phyloP scores from a whole-genome alignment of 2,113 vertebrate genomes.

The Eurypyga helias region DNA sequence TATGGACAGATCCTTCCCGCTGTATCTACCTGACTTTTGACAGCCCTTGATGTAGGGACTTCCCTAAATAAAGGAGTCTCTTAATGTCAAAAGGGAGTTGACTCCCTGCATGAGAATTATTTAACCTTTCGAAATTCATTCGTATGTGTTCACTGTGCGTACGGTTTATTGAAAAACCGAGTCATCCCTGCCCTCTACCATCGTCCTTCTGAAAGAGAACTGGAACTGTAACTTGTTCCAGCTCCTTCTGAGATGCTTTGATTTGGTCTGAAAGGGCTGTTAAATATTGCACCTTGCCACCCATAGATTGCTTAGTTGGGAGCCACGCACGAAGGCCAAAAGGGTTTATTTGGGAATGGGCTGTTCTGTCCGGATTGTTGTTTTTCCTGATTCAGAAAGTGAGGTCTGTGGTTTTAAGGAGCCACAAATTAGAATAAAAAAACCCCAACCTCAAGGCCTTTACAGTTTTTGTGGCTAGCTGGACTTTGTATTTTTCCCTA shows the following conservation, averaged over 20 bases:
- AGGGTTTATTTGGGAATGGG: neutral
- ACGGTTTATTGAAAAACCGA: neutral
- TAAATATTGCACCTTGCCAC: neutral
- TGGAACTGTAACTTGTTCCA: neutral
- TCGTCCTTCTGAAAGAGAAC: neutral
- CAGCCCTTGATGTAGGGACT: neutral
- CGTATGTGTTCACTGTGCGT: neutral
- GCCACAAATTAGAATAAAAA: neutral
- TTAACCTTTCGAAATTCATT: conserved; percentile 10
- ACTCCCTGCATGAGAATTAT: neutral
- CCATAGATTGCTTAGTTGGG: neutral
- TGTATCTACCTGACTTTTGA: neutral
- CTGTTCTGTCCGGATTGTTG: neutral
- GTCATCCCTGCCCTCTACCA: neutral
- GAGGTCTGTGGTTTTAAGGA: neutral
- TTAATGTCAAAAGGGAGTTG: neutral
- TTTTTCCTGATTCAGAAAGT: neutral
- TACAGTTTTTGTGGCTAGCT: neutral
- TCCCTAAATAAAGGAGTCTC: neutral
- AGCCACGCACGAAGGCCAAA: neutral
- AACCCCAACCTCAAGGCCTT: neutral
- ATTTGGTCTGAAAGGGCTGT: neutral
- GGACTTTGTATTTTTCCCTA: neutral
- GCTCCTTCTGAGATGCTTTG: neutral
- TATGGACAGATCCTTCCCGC: neutral